phyloP scores from a whole-genome alignment of 2,888 invertebrate genomes.

The Diadromus collaris region DNA sequence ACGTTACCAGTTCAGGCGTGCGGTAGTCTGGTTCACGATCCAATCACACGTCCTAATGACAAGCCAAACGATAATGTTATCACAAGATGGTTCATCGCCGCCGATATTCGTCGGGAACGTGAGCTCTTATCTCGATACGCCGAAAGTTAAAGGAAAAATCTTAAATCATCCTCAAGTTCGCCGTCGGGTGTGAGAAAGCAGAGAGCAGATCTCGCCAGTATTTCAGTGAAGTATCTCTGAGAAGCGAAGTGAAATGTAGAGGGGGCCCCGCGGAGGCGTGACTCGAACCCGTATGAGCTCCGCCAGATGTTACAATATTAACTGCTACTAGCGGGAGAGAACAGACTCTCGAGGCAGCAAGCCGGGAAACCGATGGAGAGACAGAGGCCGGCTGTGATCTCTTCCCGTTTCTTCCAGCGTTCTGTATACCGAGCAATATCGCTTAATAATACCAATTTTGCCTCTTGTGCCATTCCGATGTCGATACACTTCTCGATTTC shows the following conservation, averaged over 20 bases:
- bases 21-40: too few species aligned
- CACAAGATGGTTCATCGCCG: neutral
- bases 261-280: constrained; percentile 70
- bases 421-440: constrained; percentile 32
- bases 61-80: neutral
- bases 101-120: neutral
- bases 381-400: constrained; percentile 23
- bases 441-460: constrained; percentile 66
- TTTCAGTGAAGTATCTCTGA: constrained; percentile 74
- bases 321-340: constrained; percentile 64
- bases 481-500: constrained; percentile 17
- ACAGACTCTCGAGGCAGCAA: constrained; percentile 29
- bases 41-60: neutral
- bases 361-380: constrained; percentile 33
- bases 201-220: constrained; percentile 68
- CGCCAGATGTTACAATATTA: constrained; percentile 78
- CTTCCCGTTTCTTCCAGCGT: constrained; percentile 9
- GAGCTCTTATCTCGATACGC: neutral
- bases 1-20: too few species aligned
- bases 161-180: constrained; percentile 1
- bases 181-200: constrained; percentile 43
- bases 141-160: neutral
- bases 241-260: constrained; percentile 77
- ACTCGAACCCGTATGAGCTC: constrained; percentile 76
- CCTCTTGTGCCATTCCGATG: neutral